Evolutionary conservation across 2,888 invertebrate species (phyloP).

Genomic region (Lycocerus yunnanus): DNA sequence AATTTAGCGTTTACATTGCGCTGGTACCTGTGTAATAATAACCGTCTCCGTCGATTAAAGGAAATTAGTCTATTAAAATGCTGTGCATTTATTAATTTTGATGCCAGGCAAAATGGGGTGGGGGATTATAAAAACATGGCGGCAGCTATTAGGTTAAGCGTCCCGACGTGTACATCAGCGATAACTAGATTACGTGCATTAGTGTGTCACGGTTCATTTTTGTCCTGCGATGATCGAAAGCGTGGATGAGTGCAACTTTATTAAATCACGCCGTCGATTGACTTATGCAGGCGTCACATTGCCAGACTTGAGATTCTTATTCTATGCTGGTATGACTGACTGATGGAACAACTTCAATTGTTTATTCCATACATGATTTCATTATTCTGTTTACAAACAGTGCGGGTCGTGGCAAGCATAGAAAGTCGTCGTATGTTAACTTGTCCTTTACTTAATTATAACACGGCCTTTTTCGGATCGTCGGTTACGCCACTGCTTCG

Average conservation of each 20-base stretch:
- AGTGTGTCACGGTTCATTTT: constrained; percentile 50
- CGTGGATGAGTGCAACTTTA: constrained; percentile 37
- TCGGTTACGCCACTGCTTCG: not conserved
- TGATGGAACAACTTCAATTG: constrained; percentile 40
- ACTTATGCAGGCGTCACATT: constrained; percentile 28
- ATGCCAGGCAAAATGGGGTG: constrained; percentile 32
- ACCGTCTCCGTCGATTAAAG: constrained; percentile 35
- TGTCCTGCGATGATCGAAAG: constrained; percentile 39
- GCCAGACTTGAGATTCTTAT: constrained; percentile 24
- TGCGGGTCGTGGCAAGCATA: constrained; percentile 50
- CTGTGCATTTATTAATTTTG: constrained; percentile 38
- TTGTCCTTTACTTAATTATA: not conserved
- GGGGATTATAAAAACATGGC: constrained; percentile 40
- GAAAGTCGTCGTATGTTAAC: constrained; percentile 35
- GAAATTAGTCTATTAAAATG: constrained; percentile 38
- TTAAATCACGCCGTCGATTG: constrained; percentile 39
- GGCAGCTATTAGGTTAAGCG: constrained; percentile 42
- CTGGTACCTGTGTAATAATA: constrained; percentile 38
- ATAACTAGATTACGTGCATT: constrained; percentile 52
- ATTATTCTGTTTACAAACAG: constrained; percentile 55
- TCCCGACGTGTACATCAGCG: constrained; percentile 38
- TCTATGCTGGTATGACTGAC: constrained; percentile 29
- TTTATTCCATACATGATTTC: constrained; percentile 52
- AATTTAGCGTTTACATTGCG: constrained; percentile 32
- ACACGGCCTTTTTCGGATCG: not conserved